Percentiles rank a stretch among this genome's conserved stretches.
These are phyloP conservation scores for Cherax quadricarinatus DNA, from an alignment of 1,140 invertebrate species.

Conservation along the genomic window DNA sequence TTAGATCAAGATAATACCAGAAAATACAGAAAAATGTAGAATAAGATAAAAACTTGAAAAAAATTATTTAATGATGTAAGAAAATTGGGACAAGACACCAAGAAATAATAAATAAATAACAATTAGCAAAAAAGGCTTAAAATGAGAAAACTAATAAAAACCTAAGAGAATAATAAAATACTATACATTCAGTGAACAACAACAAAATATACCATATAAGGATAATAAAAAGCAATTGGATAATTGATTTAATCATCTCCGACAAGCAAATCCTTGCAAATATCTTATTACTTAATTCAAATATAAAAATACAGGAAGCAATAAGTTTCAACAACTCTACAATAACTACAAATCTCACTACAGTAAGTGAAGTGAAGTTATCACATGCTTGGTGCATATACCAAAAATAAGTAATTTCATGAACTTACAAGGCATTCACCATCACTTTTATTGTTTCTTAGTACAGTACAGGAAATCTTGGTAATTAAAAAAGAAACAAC, in stretches of 20 bases:
- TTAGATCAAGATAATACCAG: too few relatives aligned
- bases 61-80: too few relatives aligned
- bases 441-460: background rate
- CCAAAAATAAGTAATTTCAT: constrained; percentile 5
- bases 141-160: too few relatives aligned
- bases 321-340: background rate
- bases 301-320: constrained; percentile 10
- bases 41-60: too few relatives aligned
- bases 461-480: background rate
- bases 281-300: background rate
- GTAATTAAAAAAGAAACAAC: background rate
- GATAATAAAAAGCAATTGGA: background rate
- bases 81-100: too few relatives aligned
- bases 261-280: background rate
- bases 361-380: background rate
- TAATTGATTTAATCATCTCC: background rate
- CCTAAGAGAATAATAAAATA: too few relatives aligned
- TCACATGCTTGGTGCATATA: constrained; percentile 2
- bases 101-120: too few relatives aligned
- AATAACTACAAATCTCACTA: constrained; percentile 1
- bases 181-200: too few relatives aligned
- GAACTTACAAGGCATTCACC: background rate
- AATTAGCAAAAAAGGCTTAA: too few relatives aligned
- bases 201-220: background rate
- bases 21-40: too few relatives aligned